These are phyloP conservation scores for Globia sparganii DNA, from an alignment of 2,888 invertebrate genomes.

Conservation along the genomic window DNA sequence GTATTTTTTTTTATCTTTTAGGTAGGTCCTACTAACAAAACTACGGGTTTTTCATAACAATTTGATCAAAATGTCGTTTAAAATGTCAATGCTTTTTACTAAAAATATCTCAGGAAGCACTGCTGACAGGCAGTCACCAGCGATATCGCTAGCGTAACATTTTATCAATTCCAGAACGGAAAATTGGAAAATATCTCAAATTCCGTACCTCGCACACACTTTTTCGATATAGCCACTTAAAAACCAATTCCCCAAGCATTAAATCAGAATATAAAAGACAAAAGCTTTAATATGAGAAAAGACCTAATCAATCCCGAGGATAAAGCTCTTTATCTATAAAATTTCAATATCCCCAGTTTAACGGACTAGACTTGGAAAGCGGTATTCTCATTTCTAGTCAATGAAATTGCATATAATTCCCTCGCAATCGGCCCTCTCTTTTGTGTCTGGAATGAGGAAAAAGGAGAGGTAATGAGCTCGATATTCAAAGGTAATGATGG, in stretches of 20 bases:
- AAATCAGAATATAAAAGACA: constrained; percentile 58
- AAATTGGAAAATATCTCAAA: constrained; percentile 40
- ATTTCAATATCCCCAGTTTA: constrained; percentile 78
- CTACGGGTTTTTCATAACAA: not conserved
- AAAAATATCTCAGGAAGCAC: constrained; percentile 9
- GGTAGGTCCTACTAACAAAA: not conserved
- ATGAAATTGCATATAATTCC: constrained; percentile 85
- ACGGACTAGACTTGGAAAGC: constrained; percentile 70
- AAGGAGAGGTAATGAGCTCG: constrained; percentile 69
- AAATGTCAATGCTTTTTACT: not conserved
- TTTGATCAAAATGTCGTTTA: not conserved
- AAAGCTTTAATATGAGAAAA: constrained; percentile 56
- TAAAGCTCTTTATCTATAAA: constrained; percentile 75
- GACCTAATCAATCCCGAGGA: constrained; percentile 66
- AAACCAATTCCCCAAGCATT: constrained; percentile 54
- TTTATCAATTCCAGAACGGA: constrained; percentile 44
- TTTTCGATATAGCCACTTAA: constrained; percentile 46
- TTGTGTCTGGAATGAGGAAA: constrained; percentile 69
- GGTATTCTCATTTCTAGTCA: constrained; percentile 80
- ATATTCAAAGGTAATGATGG: constrained; percentile 67
- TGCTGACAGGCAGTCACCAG: constrained; percentile 20
- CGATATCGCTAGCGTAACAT: constrained; percentile 23
- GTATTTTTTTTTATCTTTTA: not conserved
- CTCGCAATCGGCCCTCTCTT: constrained; percentile 73
- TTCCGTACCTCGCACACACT: constrained; percentile 9